Conservation (phyloP, 2,888 invertebrate genomes). For the Ichneumoninae sp. region DNA sequence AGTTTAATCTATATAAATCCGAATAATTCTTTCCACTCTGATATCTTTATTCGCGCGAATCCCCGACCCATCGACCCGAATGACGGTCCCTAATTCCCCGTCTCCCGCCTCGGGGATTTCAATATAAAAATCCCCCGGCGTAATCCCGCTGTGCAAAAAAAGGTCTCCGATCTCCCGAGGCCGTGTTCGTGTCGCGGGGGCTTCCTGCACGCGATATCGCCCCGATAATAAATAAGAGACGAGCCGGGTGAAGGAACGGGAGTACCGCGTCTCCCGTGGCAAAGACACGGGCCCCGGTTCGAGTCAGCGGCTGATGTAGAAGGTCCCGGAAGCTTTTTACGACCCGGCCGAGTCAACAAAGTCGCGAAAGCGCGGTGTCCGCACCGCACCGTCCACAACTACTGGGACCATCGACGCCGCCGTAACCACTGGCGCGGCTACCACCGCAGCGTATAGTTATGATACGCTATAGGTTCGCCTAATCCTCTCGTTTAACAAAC, state of each 20-base stretch:
- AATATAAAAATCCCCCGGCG: slow-evolving; percentile 45
- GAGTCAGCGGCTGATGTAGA: slow-evolving; percentile 19
- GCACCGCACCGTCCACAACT: background rate
- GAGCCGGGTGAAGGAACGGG: slow-evolving; percentile 13
- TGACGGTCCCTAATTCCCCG: slow-evolving; percentile 47
- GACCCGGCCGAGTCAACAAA: slow-evolving; percentile 14
- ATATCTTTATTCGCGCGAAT: slow-evolving; percentile 52
- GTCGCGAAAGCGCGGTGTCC: slow-evolving; percentile 19
- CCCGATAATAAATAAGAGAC: slow-evolving; percentile 45
- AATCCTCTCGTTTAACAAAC: slow-evolving; percentile 51
- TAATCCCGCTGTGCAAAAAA: slow-evolving; percentile 46
- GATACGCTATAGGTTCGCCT: slow-evolving; percentile 37
- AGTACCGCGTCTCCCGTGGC: background rate
- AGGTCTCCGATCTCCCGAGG: slow-evolving; percentile 27
- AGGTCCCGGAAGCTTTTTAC: slow-evolving; percentile 51
- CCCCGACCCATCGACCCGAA: slow-evolving; percentile 34
- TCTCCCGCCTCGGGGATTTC: slow-evolving; percentile 39
- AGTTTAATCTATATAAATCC: slow-evolving; percentile 27
- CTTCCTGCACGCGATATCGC: slow-evolving; percentile 56
- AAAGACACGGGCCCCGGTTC: slow-evolving; percentile 29
- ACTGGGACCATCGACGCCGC: background rate
- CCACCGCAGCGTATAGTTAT: slow-evolving; percentile 36
- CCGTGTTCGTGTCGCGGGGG: slow-evolving; percentile 12
- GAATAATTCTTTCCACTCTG: slow-evolving; percentile 36
- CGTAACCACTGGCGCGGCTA: background rate